A percentile compares a stretch with the other conserved stretches of the same genome.
Evolutionary conservation across 2,888 invertebrate genomes (phyloP).

Genomic region (Mythimna pallens): DNA sequence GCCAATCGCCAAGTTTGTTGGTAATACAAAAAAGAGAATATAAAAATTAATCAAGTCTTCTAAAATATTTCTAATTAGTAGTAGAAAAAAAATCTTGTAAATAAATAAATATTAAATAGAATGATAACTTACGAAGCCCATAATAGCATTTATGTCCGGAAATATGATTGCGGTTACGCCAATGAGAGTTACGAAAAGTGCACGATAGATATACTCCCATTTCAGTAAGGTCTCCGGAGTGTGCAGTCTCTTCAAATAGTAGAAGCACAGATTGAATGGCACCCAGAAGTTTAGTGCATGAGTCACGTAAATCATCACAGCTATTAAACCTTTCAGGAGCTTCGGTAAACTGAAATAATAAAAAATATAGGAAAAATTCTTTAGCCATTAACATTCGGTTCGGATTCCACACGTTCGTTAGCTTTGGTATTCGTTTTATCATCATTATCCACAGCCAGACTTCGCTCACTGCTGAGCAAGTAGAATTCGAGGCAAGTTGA

Average conservation of each 20-base stretch:
- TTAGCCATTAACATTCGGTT: neutral
- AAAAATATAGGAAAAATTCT: neutral
- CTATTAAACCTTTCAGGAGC: constrained; percentile 76
- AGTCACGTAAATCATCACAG: constrained; percentile 80
- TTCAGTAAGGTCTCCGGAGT: constrained; percentile 38
- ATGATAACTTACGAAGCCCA: constrained; percentile 83
- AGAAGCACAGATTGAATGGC: constrained; percentile 79
- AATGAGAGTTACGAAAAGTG: constrained; percentile 71
- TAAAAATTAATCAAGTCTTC: no score
- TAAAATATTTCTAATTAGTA: no score
- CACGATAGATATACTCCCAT: constrained; percentile 77
- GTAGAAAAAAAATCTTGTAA: no score
- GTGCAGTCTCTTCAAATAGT: constrained; percentile 72
- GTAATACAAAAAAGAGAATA: no score
- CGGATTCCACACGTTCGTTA: no score
- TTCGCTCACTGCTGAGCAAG: no score
- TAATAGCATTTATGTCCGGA: constrained; percentile 78
- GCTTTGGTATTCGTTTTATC: neutral
- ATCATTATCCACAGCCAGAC: neutral
- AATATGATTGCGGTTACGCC: constrained; percentile 73
- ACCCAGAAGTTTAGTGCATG: constrained; percentile 83
- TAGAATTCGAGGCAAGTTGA: no score
- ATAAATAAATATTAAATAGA: neutral
- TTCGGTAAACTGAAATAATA: constrained; percentile 76
- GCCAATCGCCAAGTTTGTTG: no score